Percentiles rank a stretch among this genome's conserved stretches.
Conservation (phyloP, 2,797 vertebrate genomes). For the Clarias pachynema region DNA sequence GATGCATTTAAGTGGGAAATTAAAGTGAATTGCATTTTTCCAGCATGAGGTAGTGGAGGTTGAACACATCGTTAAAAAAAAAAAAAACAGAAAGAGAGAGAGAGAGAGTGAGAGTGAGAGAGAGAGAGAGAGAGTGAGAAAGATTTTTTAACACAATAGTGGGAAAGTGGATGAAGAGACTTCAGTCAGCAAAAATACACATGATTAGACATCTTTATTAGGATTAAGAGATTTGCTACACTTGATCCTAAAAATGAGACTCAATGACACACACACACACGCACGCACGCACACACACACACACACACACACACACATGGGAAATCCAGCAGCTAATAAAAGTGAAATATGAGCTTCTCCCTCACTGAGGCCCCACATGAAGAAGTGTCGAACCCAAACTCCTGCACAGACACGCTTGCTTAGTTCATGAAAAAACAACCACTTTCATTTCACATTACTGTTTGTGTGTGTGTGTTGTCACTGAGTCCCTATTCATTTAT, state of each 20-base stretch:
- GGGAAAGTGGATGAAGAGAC: neutral
- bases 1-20: slow-evolving; percentile 65
- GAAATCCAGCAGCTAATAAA: slow-evolving; percentile 72
- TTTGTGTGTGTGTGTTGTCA: neutral
- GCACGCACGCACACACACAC: slow-evolving; percentile 65
- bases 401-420: slow-evolving; percentile 19
- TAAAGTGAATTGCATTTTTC: slow-evolving; percentile 72
- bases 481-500: no score
- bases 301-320: slow-evolving; percentile 67
- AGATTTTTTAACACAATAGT: slow-evolving; percentile 11
- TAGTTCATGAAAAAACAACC: neutral
- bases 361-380: slow-evolving; percentile 43
- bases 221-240: slow-evolving; percentile 26
- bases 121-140: neutral
- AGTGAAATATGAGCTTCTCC: slow-evolving; percentile 61
- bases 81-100: slow-evolving; percentile 17
- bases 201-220: slow-evolving; percentile 29
- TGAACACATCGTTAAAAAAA: slow-evolving; percentile 65
- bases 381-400: slow-evolving; percentile 14
- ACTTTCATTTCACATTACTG: neutral
- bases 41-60: slow-evolving; percentile 74
- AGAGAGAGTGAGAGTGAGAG: neutral
- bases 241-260: neutral
- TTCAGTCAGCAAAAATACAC: slow-evolving; percentile 12
- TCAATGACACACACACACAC: slow-evolving; percentile 61